These are phyloP conservation scores for Chymomyza amoena DNA, from an alignment of 2,888 invertebrate genomes.

Conservation along the genomic window DNA sequence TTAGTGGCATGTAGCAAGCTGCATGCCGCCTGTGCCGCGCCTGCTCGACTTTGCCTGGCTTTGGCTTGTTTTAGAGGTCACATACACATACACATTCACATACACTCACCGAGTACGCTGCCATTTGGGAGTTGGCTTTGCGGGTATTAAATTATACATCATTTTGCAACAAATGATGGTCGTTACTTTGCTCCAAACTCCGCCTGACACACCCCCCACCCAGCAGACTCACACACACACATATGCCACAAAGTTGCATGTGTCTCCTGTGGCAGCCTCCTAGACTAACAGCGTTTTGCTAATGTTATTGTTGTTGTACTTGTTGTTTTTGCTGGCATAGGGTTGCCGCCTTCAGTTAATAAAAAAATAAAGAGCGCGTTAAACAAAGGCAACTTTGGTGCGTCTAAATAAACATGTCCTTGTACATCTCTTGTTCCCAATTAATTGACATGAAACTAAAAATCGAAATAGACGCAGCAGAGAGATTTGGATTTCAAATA, in stretches of 20 bases:
- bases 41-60: slow-evolving; percentile 65
- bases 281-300: slow-evolving; percentile 42
- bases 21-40: slow-evolving; percentile 37
- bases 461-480: not conserved
- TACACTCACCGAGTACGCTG: slow-evolving; percentile 19
- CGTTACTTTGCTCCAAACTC: slow-evolving; percentile 56
- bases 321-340: not conserved
- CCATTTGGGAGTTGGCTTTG: slow-evolving; percentile 74
- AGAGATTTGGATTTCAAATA: not conserved
- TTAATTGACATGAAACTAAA: not conserved
- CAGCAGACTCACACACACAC: not conserved
- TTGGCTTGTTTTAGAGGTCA: slow-evolving; percentile 68
- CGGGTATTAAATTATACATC: slow-evolving; percentile 75
- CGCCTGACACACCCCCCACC: not conserved
- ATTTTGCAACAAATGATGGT: slow-evolving; percentile 75
- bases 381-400: not conserved
- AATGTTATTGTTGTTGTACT: slow-evolving; percentile 29
- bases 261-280: slow-evolving; percentile 48
- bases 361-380: slow-evolving; percentile 20
- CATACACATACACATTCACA: slow-evolving; percentile 21
- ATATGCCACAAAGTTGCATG: slow-evolving; percentile 1
- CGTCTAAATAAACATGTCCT: not conserved
- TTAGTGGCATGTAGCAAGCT: slow-evolving; percentile 64
- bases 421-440: not conserved
- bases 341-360: slow-evolving; percentile 27